Percentiles rank a stretch among this genome's conserved stretches.
Conservation (phyloP, 2,113 vertebrate species). For the Uropsilus gracilis region DNA sequence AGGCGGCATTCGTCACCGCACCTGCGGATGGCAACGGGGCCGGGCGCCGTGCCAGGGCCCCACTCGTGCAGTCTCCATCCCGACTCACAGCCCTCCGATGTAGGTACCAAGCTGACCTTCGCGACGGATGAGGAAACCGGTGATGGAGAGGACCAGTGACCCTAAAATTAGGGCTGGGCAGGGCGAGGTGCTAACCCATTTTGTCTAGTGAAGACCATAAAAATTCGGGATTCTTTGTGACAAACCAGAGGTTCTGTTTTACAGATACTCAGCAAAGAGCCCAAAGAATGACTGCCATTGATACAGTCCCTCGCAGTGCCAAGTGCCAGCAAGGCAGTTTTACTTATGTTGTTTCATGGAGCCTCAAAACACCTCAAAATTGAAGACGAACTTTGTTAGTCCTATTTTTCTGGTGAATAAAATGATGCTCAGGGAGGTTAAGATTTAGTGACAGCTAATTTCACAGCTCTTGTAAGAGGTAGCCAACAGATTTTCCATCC, state of each 20-base stretch:
- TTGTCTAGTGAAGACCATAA: not conserved
- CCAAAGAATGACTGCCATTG: not conserved
- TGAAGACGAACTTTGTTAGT: not conserved
- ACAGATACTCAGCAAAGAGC: not conserved
- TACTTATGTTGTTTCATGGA: not conserved
- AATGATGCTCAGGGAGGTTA: not conserved
- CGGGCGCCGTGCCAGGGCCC: slow-evolving; percentile 42
- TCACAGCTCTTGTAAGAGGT: not conserved
- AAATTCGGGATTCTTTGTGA: no score
- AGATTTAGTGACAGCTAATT: not conserved
- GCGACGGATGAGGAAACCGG: not conserved
- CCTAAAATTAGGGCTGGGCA: not conserved
- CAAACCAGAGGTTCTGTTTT: no score
- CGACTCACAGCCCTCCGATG: not conserved
- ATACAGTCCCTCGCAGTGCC: not conserved
- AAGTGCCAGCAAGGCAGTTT: not conserved
- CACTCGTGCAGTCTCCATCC: not conserved
- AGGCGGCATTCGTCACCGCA: slow-evolving; percentile 62
- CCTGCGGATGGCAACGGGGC: slow-evolving; percentile 62
- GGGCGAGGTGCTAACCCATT: not conserved
- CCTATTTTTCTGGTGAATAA: not conserved
- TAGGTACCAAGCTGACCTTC: not conserved
- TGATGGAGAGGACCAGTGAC: not conserved
- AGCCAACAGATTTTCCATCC: not conserved
- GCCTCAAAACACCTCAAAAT: not conserved